Percentiles rank a stretch among this genome's conserved stretches.
Conservation (phyloP, 2,888 invertebrate genomes). For the Yponomeuta cagnagella region DNA sequence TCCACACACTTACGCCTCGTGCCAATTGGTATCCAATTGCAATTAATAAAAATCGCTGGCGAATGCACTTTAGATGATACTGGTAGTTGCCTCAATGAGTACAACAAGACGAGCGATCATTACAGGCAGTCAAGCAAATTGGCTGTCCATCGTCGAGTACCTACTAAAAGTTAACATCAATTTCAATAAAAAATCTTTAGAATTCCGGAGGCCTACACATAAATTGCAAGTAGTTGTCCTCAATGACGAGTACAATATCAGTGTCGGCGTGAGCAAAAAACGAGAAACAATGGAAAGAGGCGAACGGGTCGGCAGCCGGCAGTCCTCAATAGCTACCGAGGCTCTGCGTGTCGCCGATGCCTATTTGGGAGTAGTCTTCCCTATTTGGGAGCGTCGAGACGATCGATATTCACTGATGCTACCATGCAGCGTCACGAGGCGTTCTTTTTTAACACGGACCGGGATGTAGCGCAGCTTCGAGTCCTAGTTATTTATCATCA, state of each 20-base stretch:
- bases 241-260: conserved; percentile 15
- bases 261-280: conserved; percentile 35
- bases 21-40: conserved; percentile 55
- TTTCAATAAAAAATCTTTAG: neutral
- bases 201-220: conserved; percentile 2
- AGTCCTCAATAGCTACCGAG: conserved; percentile 43
- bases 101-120: conserved; percentile 6
- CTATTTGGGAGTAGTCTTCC: conserved; percentile 65
- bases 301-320: conserved; percentile 20
- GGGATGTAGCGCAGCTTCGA: neutral
- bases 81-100: conserved; percentile 4
- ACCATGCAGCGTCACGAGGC: conserved; percentile 27
- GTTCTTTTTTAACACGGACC: neutral
- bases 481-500: neutral
- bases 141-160: neutral
- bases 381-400: conserved; percentile 67
- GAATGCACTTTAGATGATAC: conserved; percentile 10
- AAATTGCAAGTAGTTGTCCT: conserved; percentile 10
- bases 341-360: conserved; percentile 43
- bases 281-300: conserved; percentile 64
- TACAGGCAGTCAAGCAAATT: neutral
- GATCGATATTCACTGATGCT: conserved; percentile 56
- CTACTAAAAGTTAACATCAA: neutral
- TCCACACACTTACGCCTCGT: conserved; percentile 1
- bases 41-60: conserved; percentile 40